These are phyloP conservation scores for Lerema accius DNA, from an alignment of 1,140 invertebrate species.

Conservation along the genomic window DNA sequence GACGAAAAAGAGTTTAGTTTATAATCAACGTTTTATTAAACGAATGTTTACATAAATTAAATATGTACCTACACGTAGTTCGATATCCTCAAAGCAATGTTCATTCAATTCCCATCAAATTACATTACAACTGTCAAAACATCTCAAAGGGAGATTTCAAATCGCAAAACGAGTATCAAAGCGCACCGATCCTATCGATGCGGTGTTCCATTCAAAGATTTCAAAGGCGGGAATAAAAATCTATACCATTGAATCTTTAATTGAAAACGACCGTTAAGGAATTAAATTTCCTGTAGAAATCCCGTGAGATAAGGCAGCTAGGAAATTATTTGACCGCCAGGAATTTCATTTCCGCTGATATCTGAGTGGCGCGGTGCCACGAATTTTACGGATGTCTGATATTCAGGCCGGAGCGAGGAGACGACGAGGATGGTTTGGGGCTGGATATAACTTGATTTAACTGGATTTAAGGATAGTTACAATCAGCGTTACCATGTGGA, in stretches of 20 bases:
- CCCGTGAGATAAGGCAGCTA: constrained; percentile 32
- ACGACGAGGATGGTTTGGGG: background rate
- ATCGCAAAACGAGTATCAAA: background rate
- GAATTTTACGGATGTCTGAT: constrained; percentile 49
- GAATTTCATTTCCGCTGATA: constrained; percentile 55
- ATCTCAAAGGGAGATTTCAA: background rate
- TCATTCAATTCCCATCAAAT: background rate
- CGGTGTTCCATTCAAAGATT: background rate
- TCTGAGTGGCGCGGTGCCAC: constrained; percentile 28
- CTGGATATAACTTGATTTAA: constrained; percentile 7
- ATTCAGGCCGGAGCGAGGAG: constrained; percentile 8
- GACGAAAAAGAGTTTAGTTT: too few species aligned
- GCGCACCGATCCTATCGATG: background rate
- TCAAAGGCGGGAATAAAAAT: background rate
- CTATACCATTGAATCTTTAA: constrained; percentile 23
- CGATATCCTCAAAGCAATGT: background rate
- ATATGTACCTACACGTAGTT: too few species aligned
- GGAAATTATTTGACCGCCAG: constrained; percentile 56
- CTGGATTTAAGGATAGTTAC: too few species aligned
- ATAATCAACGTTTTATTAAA: too few species aligned
- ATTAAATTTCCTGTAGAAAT: constrained; percentile 32
- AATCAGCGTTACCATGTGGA: too few species aligned
- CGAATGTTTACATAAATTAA: too few species aligned
- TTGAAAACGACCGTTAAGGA: constrained; percentile 19
- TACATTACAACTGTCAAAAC: constrained; percentile 5